Percentiles rank a stretch among this genome's conserved stretches.
phyloP scores from a whole-genome alignment of 1,140 invertebrate species.

The Drosophila nasuta region DNA sequence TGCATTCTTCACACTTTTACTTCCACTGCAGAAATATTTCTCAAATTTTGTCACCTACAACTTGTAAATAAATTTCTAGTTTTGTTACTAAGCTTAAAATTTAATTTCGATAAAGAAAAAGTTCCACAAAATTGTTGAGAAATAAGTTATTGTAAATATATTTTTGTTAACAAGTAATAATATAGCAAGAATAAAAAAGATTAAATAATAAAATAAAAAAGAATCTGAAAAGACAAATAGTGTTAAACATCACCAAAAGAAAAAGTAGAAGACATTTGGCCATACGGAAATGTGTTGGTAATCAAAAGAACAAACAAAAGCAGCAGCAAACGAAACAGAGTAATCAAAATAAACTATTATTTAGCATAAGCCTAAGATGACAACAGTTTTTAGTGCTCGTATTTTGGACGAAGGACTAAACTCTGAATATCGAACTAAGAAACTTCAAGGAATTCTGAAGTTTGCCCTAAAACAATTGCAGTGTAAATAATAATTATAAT shows the following conservation, averaged over 20 bases:
- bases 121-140: slow-evolving; percentile 33
- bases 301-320: slow-evolving; percentile 56
- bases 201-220: slow-evolving; percentile 19
- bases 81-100: slow-evolving; percentile 11
- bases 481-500: slow-evolving; percentile 52
- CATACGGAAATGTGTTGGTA: slow-evolving; percentile 55
- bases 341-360: slow-evolving; percentile 80
- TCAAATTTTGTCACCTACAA: neutral
- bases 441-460: slow-evolving; percentile 12
- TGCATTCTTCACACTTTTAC: neutral
- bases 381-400: slow-evolving; percentile 44
- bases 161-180: slow-evolving; percentile 54
- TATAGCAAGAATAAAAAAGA: slow-evolving; percentile 47
- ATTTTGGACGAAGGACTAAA: slow-evolving; percentile 58
- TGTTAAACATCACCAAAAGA: slow-evolving; percentile 2
- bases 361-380: slow-evolving; percentile 43
- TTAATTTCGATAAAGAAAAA: slow-evolving; percentile 19
- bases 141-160: slow-evolving; percentile 67
- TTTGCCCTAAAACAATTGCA: slow-evolving; percentile 22
- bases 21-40: neutral
- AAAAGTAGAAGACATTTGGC: slow-evolving; percentile 19
- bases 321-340: slow-evolving; percentile 49
- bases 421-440: slow-evolving; percentile 28
- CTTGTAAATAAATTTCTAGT: slow-evolving; percentile 18
- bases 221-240: neutral